Evolutionary conservation across 2,113 vertebrate species (phyloP).

Genomic region (Myrmecobius fasciatus): DNA sequence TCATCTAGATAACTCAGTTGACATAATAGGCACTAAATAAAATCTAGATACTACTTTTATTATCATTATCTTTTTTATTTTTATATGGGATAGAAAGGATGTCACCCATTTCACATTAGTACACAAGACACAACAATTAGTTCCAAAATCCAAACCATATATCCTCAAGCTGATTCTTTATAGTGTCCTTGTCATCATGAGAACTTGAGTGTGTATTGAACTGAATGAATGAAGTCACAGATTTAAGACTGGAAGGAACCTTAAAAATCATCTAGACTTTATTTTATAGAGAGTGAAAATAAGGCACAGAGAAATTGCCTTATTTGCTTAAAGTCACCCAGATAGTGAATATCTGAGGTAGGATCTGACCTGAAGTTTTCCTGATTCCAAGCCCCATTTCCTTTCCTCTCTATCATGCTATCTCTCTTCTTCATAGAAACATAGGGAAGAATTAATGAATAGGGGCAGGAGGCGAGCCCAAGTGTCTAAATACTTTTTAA

Average conservation of each 20-base stretch:
- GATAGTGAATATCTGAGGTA: background rate
- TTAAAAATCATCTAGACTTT: background rate
- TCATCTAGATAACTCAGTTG: background rate
- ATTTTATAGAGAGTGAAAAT: constrained; percentile 18
- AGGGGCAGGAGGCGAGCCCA: background rate
- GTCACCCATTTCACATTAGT: background rate
- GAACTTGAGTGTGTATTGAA: background rate
- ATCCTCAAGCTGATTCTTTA: background rate
- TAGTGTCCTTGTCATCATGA: background rate
- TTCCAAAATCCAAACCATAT: too few relatives aligned
- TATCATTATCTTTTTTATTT: background rate
- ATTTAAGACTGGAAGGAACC: background rate
- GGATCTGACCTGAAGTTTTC: background rate
- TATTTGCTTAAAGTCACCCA: background rate
- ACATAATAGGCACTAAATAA: background rate
- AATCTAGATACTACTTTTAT: background rate
- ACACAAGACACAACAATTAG: background rate
- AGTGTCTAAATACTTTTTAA: background rate
- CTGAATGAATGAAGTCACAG: background rate
- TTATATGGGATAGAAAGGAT: background rate
- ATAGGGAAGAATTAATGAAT: background rate
- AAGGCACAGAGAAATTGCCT: background rate
- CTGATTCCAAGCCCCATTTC: background rate
- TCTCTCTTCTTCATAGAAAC: background rate
- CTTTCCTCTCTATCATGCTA: background rate